Conservation (phyloP, 2,888 invertebrate species). For the Mylabris sibirica region DNA sequence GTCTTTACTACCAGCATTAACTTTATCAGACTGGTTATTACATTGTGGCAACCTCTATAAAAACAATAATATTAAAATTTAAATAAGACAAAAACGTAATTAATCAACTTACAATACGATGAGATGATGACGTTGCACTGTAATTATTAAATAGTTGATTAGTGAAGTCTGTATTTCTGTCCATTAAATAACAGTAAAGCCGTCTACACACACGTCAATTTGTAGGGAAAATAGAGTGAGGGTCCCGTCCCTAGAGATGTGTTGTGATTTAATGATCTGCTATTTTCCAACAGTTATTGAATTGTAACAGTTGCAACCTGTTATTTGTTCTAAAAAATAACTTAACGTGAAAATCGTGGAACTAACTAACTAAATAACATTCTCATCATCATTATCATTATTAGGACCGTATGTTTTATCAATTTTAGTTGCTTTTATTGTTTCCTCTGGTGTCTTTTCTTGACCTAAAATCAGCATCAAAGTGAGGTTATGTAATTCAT, state of each 20-base stretch:
- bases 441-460: neutral
- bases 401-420: no score
- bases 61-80: conserved; percentile 16
- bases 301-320: no score
- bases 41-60: conserved; percentile 51
- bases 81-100: conserved; percentile 38
- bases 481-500: neutral
- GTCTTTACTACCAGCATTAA: conserved; percentile 49
- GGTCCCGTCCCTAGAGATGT: no score
- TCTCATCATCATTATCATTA: no score
- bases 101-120: conserved; percentile 53
- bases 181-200: conserved; percentile 45
- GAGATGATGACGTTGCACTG: conserved; percentile 55
- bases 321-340: no score
- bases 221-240: no score
- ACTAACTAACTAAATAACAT: no score
- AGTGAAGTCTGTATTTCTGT: conserved; percentile 54
- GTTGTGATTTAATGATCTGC: no score
- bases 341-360: no score
- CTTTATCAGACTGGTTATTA: conserved; percentile 63
- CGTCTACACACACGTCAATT: no score
- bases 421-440: neutral
- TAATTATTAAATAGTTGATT: conserved; percentile 53
- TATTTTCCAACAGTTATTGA: no score
- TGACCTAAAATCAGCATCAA: neutral